Evolutionary conservation across 2,797 vertebrate genomes (phyloP).

Genomic region (Galaxias olidus): DNA sequence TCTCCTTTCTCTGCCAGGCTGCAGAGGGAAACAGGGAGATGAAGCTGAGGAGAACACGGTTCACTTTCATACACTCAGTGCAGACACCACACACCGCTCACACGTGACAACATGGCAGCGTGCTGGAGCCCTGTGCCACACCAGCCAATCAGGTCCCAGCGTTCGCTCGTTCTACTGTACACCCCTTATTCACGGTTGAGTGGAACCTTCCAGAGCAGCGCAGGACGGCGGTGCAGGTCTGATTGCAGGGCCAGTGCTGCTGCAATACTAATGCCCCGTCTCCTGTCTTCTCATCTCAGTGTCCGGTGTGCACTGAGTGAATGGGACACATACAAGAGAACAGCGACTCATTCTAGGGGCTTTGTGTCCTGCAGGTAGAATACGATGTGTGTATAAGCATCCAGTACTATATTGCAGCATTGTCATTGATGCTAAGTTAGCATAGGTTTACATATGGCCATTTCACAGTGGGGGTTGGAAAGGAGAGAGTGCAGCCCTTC

Average conservation of each 20-base stretch:
- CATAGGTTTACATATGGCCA: too few species aligned
- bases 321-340: too few species aligned
- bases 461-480: background rate
- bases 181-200: slow-evolving; percentile 42
- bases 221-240: slow-evolving; percentile 28
- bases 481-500: background rate
- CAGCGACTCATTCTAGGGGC: too few species aligned
- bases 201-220: slow-evolving; percentile 38
- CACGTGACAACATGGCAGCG: slow-evolving; percentile 25
- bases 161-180: slow-evolving; percentile 18
- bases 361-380: too few species aligned
- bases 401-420: too few species aligned
- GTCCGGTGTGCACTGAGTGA: too few species aligned
- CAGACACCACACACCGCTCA: background rate
- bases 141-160: slow-evolving; percentile 42
- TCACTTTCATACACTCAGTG: background rate
- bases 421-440: too few species aligned
- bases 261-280: background rate
- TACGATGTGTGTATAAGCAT: too few species aligned
- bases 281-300: too few species aligned
- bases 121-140: slow-evolving; percentile 10
- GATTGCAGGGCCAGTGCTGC: slow-evolving; percentile 29
- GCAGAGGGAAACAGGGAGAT: too few species aligned
- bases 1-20: too few species aligned
- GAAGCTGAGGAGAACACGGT: background rate